Evolutionary conservation across 2,113 vertebrate genomes (phyloP), one percentile per base, ranked within the genome.

Genomic region (Proterorhinus semilunaris): DNA sequence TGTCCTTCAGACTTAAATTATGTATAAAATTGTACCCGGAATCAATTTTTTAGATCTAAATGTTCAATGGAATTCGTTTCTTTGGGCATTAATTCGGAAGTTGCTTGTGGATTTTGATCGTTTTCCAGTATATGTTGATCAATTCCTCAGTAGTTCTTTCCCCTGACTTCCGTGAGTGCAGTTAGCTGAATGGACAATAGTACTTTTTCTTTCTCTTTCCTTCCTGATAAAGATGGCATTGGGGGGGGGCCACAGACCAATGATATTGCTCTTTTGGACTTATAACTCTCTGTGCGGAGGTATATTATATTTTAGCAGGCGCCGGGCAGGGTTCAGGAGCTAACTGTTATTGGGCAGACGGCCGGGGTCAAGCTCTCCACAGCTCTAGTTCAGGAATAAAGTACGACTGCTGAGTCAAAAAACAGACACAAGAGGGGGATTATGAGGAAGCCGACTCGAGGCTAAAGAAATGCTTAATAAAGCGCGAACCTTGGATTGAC

Each of bases 251-350:
- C 47, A 10, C 13, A 7, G 53, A 55, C 6, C 62, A 4, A 45
- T 5, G 10, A 27, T 63, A 63, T 63, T 63, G 62, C 10, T 63
- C 62, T 48, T 63, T 58, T 50, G 12, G 7, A 17, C 17, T 52
- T 17, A 17, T 58, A 43, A 46, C n/a, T 1, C 45, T 50, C 10
- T 10, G 11, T 58, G 10, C 50, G 50, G 49, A 57, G 50, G 55
- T 51, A 5, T 55, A 62, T 53, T 48, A 7, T 45, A 63, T 71
- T 49, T 50, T 12, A 53, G 62, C 58, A 0, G 8, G 21, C 7
- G 47, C 36, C 13, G 21, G 64, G 59, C 45, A 50, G 45, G 51
- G 69, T 42, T 76, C 66, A 72, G 0, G 0, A 47, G 12, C 49
- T 21, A 61, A 54, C 16, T 45, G 1, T 68, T 47, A 27, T 47